Conservation (phyloP, 2,888 invertebrate species). For the Tuta absoluta region DNA sequence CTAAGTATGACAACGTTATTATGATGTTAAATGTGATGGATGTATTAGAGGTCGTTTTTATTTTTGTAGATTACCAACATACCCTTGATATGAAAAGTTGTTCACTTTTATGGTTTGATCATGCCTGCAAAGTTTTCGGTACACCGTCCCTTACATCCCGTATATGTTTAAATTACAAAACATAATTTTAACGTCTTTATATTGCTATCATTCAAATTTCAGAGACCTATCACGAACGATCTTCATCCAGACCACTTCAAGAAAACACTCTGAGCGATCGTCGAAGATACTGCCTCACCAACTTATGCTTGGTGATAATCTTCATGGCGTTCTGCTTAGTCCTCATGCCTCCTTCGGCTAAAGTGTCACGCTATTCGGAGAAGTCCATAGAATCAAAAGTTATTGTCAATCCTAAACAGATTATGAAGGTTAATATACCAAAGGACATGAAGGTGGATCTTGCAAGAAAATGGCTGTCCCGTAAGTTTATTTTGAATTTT, state of each 20-base stretch:
- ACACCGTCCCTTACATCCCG: no score
- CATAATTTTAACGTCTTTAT: neutral
- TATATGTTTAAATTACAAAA: no score
- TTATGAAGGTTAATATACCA: constrained; percentile 2
- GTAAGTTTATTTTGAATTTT: neutral
- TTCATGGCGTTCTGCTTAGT: neutral
- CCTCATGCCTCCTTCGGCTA: neutral
- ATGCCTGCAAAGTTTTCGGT: no score
- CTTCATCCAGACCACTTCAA: neutral
- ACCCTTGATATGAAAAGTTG: no score
- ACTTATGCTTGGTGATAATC: neutral
- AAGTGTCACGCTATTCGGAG: neutral
- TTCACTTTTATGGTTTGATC: no score
- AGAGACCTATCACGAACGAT: neutral
- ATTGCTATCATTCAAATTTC: neutral
- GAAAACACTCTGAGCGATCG: neutral
- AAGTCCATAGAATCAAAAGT: neutral
- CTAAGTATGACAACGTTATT: no score
- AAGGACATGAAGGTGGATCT: neutral
- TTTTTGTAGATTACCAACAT: no score
- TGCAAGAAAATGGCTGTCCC: neutral
- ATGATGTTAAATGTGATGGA: no score
- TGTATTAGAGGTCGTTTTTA: no score
- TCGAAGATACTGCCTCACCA: neutral
- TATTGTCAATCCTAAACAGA: neutral